Conservation (phyloP, 2,113 vertebrate genomes). For the Phodopus roborovskii region DNA sequence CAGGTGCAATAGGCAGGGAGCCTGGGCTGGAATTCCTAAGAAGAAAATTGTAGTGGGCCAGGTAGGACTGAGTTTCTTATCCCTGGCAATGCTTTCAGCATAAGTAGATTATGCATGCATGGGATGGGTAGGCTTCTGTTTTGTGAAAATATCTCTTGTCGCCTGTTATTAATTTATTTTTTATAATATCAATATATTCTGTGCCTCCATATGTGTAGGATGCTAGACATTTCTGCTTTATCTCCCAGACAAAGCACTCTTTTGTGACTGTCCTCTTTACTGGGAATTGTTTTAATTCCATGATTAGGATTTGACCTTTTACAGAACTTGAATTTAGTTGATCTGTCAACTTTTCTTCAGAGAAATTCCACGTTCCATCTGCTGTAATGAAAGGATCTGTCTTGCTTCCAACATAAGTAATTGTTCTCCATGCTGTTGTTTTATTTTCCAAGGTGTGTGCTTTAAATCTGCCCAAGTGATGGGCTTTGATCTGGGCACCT, state of each 20-base stretch:
- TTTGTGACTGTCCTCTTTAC: conserved; percentile 58
- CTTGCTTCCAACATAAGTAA: conserved; percentile 5
- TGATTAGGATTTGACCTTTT: conserved; percentile 69
- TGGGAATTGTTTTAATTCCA: conserved; percentile 54
- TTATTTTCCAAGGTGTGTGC: conserved; percentile 4
- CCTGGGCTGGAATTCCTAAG: conserved; percentile 10
- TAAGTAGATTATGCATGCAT: conserved; percentile 10
- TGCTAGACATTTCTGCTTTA: conserved; percentile 55
- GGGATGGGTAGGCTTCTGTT: not conserved
- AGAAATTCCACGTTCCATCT: conserved; percentile 63
- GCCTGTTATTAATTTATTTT: conserved; percentile 45
- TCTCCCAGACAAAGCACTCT: conserved; percentile 46
- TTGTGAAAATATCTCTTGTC: conserved; percentile 35
- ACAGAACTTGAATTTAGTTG: conserved; percentile 58
- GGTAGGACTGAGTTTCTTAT: conserved; percentile 8
- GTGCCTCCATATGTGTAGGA: conserved; percentile 54
- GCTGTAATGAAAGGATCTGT: conserved; percentile 34
- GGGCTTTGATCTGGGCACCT: not conserved
- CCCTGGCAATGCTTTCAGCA: not conserved
- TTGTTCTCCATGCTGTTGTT: conserved; percentile 44
- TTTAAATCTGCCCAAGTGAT: conserved; percentile 19
- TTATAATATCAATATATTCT: conserved; percentile 55
- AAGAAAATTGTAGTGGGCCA: not conserved
- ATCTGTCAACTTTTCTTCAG: conserved; percentile 55
- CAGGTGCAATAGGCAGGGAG: not conserved